These are phyloP conservation scores for Calyptomena viridis DNA, from an alignment of 2,113 vertebrate species.

Conservation along the genomic window DNA sequence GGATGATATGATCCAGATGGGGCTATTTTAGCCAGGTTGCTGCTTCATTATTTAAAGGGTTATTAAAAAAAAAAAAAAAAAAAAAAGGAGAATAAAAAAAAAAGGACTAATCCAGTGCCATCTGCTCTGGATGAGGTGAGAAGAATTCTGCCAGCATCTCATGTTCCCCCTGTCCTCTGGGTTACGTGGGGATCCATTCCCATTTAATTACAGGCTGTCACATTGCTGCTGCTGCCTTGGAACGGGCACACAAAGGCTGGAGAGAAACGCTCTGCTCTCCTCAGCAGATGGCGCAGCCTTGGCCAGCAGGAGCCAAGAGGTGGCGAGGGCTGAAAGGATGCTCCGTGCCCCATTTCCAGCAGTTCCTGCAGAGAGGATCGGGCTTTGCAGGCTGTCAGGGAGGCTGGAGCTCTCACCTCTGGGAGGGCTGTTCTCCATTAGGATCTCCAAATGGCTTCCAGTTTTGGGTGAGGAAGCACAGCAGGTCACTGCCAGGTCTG, in stretches of 20 bases:
- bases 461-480: neutral
- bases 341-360: neutral
- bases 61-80: neutral
- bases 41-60: constrained; percentile 26
- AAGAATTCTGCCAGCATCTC: neutral
- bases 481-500: neutral
- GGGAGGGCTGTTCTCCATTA: neutral
- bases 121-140: constrained; percentile 40
- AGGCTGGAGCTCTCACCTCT: neutral
- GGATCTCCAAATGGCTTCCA: accelerated
- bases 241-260: neutral
- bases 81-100: neutral
- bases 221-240: neutral
- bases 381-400: neutral
- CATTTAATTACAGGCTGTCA: neutral
- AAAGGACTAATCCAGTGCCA: neutral
- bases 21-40: neutral
- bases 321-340: neutral
- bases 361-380: neutral
- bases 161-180: neutral
- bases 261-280: neutral
- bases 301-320: neutral
- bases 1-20: neutral
- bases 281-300: neutral
- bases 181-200: neutral